phyloP scores from a whole-genome alignment of 1,140 invertebrate genomes.

The Trichonephila clavipes region DNA sequence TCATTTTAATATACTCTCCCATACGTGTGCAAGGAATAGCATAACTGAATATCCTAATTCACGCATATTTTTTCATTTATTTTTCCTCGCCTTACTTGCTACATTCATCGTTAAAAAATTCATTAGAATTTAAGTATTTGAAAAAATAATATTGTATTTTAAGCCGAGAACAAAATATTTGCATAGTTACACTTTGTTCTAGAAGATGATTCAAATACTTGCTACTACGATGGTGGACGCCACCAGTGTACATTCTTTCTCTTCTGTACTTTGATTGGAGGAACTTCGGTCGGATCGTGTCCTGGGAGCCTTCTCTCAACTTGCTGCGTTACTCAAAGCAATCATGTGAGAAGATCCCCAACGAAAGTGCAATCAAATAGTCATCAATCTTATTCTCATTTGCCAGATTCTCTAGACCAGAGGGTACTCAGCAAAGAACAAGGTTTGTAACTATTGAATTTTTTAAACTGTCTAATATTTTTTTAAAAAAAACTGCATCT shows the following conservation, averaged over 20 bases:
- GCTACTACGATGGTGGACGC: conserved; percentile 64
- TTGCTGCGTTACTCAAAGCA: conserved; percentile 67
- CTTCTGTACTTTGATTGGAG: conserved; percentile 66
- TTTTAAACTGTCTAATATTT: too few species aligned
- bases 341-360: conserved; percentile 49
- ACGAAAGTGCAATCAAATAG: conserved; percentile 15
- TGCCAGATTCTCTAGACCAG: conserved; percentile 29
- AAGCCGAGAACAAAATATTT: background rate
- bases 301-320: conserved; percentile 61
- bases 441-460: background rate
- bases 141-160: background rate
- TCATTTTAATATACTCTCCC: too few species aligned
- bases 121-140: background rate
- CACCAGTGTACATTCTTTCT: conserved; percentile 76
- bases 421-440: conserved; percentile 62
- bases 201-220: conserved; percentile 66
- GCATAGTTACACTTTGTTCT: background rate
- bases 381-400: conserved; percentile 26
- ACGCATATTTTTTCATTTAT: too few species aligned
- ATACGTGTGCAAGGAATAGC: too few species aligned
- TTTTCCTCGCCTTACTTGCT: too few species aligned
- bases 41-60: too few species aligned
- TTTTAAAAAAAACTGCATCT: too few species aligned
- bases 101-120: too few species aligned
- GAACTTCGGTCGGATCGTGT: conserved; percentile 62